These are phyloP conservation scores for Muntiacus muntjak DNA, from an alignment of 2,113 vertebrate genomes.

Conservation along the genomic window DNA sequence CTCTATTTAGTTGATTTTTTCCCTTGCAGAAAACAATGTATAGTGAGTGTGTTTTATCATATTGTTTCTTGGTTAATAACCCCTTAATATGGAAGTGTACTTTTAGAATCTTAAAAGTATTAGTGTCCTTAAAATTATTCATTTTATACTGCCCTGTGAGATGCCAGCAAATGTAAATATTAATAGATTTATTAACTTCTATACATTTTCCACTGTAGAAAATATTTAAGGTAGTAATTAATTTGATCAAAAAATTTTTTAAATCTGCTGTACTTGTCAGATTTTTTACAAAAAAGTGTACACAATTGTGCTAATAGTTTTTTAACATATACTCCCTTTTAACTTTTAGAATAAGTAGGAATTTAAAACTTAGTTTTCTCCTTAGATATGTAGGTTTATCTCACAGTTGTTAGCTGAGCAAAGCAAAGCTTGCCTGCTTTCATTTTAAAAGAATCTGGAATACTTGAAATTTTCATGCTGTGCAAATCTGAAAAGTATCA, in stretches of 20 bases:
- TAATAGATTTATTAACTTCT: neutral
- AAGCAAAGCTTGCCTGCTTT: neutral
- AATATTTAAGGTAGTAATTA: neutral
- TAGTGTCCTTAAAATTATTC: neutral
- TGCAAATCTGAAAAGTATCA: neutral
- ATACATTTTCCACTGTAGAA: neutral
- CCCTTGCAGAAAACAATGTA: neutral
- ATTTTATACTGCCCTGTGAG: neutral
- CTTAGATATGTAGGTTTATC: neutral
- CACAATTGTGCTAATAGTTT: neutral
- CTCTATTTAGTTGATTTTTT: neutral
- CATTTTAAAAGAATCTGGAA: neutral
- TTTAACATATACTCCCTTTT: neutral
- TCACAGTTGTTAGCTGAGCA: neutral
- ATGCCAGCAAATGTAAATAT: neutral
- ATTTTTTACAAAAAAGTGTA: neutral
- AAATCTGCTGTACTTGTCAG: neutral
- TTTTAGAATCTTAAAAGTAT: neutral
- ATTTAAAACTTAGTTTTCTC: neutral
- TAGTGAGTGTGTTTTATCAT: neutral
- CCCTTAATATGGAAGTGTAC: neutral
- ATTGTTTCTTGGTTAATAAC: neutral
- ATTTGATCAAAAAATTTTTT: neutral
- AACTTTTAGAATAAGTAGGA: neutral
- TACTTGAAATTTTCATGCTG: neutral